Conservation (phyloP, 2,113 vertebrate species). For the Rynchops niger region DNA sequence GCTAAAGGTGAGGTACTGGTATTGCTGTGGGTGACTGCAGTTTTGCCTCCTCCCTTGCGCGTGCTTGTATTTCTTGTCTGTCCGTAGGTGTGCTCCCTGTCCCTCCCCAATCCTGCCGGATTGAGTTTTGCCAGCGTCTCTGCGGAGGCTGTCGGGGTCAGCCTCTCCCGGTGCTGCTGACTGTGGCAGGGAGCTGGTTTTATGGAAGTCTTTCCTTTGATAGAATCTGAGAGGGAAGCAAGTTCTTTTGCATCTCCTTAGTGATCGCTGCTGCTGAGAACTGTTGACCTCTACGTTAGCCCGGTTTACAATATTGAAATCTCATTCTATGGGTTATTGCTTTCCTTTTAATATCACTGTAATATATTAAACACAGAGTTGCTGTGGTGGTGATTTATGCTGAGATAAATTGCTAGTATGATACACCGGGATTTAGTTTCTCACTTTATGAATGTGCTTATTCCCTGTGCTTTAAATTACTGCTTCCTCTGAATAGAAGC, state of each 20-base stretch:
- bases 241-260: background rate
- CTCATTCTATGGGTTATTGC: background rate
- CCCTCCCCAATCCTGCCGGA: background rate
- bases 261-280: background rate
- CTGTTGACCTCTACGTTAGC: background rate
- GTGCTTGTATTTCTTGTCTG: background rate
- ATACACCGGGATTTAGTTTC: background rate
- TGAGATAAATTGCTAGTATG: background rate
- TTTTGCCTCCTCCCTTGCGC: background rate
- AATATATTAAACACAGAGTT: background rate
- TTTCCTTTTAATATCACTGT: background rate
- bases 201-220: background rate
- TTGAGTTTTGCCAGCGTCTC: background rate
- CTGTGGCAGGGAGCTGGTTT: background rate
- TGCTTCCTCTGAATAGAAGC: background rate
- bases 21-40: rapidly evolving
- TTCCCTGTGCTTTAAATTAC: background rate
- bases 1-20: background rate
- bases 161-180: background rate
- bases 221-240: background rate
- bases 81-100: rapidly evolving
- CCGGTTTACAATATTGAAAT: background rate
- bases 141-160: background rate
- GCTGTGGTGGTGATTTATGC: background rate
- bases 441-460: background rate